Percentiles rank a stretch among this genome's conserved stretches.
These are phyloP conservation scores for Drosophila sucinea DNA, from an alignment of 1,140 invertebrate genomes.

Conservation along the genomic window DNA sequence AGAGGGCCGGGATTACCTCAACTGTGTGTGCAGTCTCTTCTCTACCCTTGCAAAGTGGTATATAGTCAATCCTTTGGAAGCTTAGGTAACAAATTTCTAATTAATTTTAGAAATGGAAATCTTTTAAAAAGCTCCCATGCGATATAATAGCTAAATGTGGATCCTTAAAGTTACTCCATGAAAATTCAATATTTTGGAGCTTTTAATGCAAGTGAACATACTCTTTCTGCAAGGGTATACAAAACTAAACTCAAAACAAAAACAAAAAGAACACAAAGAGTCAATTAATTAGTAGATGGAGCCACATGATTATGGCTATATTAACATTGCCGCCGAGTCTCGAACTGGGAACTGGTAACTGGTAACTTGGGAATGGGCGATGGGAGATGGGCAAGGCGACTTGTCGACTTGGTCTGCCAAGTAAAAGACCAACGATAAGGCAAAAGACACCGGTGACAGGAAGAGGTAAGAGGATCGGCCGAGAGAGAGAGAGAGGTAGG, in stretches of 20 bases:
- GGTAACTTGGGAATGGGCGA: neutral
- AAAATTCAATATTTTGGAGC: too few species aligned
- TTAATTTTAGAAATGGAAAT: too few species aligned
- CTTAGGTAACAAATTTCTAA: too few species aligned
- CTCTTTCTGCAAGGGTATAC: neutral
- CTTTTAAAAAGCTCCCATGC: too few species aligned
- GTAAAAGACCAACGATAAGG: conserved; percentile 9
- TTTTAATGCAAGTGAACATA: neutral
- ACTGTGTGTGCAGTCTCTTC: neutral
- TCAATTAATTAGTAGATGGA: conserved; percentile 83
- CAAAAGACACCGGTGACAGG: conserved; percentile 3
- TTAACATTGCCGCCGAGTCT: conserved; percentile 66
- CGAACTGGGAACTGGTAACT: neutral
- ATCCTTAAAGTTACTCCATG: too few species aligned
- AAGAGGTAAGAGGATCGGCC: neutral
- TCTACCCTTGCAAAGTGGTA: neutral
- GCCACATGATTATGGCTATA: conserved; percentile 76
- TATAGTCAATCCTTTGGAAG: too few species aligned
- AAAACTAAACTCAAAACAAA: conserved; percentile 40
- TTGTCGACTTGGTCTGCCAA: neutral
- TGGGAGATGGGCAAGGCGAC: neutral
- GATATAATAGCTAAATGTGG: too few species aligned
- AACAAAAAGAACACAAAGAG: conserved; percentile 75
- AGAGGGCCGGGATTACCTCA: neutral
- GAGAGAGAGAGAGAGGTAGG: neutral